Conservation (phyloP, 2,888 invertebrate genomes). For the Chalcosyrphus nemorum region DNA sequence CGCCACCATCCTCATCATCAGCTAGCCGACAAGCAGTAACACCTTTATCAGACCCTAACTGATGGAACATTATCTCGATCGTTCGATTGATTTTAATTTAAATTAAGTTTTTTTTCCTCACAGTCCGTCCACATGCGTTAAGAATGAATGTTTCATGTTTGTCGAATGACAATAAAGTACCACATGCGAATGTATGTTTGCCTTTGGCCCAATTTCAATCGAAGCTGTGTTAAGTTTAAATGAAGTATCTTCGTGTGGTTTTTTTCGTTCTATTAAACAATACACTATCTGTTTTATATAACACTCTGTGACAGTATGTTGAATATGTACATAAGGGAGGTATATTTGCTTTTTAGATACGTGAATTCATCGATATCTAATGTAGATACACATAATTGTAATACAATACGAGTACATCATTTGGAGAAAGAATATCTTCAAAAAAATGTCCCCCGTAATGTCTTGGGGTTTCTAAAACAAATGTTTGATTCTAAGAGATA, state of each 20-base stretch:
- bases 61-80: conserved; percentile 40
- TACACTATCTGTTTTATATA: conserved; percentile 4
- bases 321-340: no score
- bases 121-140: conserved; percentile 9
- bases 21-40: background rate
- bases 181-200: conserved; percentile 49
- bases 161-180: conserved; percentile 50
- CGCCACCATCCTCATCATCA: conserved; percentile 3
- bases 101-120: conserved; percentile 5
- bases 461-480: background rate
- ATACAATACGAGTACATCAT: background rate
- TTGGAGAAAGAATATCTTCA: background rate
- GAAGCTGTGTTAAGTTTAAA: background rate
- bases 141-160: conserved; percentile 48
- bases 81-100: conserved; percentile 46
- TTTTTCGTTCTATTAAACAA: background rate
- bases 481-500: background rate
- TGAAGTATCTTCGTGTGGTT: background rate
- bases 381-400: background rate
- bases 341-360: conserved; percentile 8
- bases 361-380: background rate
- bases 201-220: conserved; percentile 30
- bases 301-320: no score
- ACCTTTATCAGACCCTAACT: conserved; percentile 31
- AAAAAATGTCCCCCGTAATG: background rate